Evolutionary conservation across 1,140 invertebrate genomes (phyloP).

Genomic region (Sinella curviseta): DNA sequence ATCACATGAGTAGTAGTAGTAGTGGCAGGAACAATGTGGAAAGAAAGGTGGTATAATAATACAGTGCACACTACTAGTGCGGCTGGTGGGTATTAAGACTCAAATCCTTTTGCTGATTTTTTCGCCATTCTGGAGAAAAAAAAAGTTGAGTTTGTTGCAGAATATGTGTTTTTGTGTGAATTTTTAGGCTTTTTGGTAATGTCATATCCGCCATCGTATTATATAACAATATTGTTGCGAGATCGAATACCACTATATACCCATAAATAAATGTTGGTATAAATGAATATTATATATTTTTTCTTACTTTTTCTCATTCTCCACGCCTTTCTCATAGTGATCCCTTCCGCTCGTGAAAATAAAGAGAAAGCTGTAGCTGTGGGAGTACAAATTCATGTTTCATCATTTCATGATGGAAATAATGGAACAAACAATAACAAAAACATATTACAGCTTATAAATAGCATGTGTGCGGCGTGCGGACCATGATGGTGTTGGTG

Average conservation of each 20-base stretch:
- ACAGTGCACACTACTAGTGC: too few species aligned
- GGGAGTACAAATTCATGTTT: conserved; percentile 2
- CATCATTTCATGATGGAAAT: background rate
- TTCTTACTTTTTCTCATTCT: background rate
- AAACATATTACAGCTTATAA: background rate
- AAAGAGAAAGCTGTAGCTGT: background rate
- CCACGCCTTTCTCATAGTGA: background rate
- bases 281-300: background rate
- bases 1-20: background rate
- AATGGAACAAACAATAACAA: background rate
- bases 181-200: too few species aligned
- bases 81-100: background rate
- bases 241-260: too few species aligned
- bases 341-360: background rate
- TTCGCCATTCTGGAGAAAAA: background rate
- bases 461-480: background rate
- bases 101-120: background rate
- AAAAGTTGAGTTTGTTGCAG: background rate
- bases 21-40: background rate
- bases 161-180: too few species aligned
- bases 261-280: too few species aligned
- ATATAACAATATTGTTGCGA: too few species aligned
- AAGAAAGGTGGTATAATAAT: too few species aligned
- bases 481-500: background rate
- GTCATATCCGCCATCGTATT: too few species aligned